Conservation (phyloP, 2,797 vertebrate genomes). For the Sarcoramphus papa region DNA sequence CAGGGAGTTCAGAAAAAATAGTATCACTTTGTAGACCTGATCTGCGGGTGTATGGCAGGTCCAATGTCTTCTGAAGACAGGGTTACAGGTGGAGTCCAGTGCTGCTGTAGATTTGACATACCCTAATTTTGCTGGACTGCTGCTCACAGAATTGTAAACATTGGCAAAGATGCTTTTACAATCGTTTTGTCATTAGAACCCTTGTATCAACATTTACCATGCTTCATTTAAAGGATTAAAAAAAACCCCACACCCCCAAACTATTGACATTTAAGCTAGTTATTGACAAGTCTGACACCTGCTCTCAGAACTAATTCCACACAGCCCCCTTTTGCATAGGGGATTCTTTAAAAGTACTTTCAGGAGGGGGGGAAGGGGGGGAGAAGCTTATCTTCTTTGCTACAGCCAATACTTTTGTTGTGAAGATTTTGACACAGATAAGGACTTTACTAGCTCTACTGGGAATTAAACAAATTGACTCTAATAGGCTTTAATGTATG, state of each 20-base stretch:
- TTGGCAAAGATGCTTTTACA: neutral
- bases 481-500: constrained; percentile 69
- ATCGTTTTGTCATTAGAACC: neutral
- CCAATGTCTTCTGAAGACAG: neutral
- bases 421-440: constrained; percentile 41
- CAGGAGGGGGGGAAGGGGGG: neutral
- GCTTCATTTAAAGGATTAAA: neutral
- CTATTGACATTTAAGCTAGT: neutral
- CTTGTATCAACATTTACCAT: neutral
- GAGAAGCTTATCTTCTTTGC: neutral
- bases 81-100: neutral
- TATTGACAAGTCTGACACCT: neutral
- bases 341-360: neutral
- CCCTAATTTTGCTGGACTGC: neutral
- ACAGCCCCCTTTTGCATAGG: neutral
- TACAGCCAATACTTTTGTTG: neutral
- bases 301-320: neutral
- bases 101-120: neutral
- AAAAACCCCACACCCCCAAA: neutral
- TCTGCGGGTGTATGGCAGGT: neutral
- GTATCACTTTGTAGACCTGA: fast-evolving
- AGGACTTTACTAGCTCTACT: constrained; percentile 15
- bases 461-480: constrained; percentile 66
- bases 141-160: neutral
- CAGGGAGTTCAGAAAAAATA: neutral